Conservation (phyloP, 2,797 vertebrate species). For the Notolepis coatsorum region DNA sequence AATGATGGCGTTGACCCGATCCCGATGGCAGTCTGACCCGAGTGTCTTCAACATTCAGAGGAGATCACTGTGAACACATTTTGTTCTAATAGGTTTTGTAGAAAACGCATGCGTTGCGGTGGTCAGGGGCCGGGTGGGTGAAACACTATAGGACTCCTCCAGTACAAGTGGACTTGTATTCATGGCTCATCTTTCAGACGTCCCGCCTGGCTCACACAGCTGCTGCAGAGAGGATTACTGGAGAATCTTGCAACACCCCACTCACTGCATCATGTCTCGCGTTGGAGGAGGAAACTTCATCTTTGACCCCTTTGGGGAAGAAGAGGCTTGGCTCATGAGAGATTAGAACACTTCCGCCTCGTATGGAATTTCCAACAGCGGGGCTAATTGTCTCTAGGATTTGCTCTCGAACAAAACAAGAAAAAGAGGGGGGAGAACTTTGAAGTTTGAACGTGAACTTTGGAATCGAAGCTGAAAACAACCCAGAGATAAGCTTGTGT, state of each 20-base stretch:
- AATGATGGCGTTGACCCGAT: neutral
- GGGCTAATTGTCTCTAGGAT: neutral
- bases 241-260: slow-evolving; percentile 37
- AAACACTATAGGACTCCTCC: slow-evolving; percentile 50
- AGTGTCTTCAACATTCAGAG: neutral
- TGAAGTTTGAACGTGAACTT: neutral
- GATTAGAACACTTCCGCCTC: slow-evolving; percentile 5
- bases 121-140: slow-evolving; percentile 57
- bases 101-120: slow-evolving; percentile 51
- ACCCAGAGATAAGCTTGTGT: no score
- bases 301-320: neutral
- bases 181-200: slow-evolving; percentile 73
- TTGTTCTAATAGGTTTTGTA: neutral
- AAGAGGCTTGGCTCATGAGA: no score
- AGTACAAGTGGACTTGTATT: slow-evolving; percentile 57
- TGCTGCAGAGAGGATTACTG: slow-evolving; percentile 67
- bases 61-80: no score
- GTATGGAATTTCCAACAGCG: neutral
- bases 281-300: slow-evolving; percentile 30
- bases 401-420: neutral
- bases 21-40: neutral
- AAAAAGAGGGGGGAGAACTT: no score
- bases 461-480: neutral
- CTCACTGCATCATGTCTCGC: slow-evolving; percentile 50
- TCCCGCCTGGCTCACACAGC: slow-evolving; percentile 66